These are phyloP conservation scores for Drosophila subsilvestris DNA, from an alignment of 2,888 invertebrate genomes.

Conservation along the genomic window DNA sequence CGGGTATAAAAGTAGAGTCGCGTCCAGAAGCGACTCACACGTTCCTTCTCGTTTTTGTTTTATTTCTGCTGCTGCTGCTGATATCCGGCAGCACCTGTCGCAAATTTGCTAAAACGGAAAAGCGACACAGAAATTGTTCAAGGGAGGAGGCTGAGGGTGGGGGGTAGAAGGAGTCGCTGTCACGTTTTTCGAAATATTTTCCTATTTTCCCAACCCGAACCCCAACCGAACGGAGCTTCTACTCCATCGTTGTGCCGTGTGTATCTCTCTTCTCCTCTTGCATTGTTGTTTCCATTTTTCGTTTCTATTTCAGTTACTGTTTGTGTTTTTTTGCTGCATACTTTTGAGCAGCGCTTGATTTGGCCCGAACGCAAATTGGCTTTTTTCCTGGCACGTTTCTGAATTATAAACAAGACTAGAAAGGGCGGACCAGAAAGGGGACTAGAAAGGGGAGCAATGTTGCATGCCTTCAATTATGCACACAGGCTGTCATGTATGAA, in stretches of 20 bases:
- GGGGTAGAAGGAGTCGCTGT: constrained; percentile 41
- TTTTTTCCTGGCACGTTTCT: constrained; percentile 37
- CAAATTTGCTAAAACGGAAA: constrained; percentile 49
- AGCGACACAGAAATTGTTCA: constrained; percentile 8
- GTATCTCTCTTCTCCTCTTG: neutral
- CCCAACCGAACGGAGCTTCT: no score
- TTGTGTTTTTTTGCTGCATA: constrained; percentile 26
- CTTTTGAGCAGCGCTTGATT: constrained; percentile 27
- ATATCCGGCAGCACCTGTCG: constrained; percentile 57
- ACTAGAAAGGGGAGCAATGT: neutral
- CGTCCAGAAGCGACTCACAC: no score
- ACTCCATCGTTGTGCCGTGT: neutral
- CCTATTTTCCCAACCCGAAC: constrained; percentile 40
- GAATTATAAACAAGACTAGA: constrained; percentile 29
- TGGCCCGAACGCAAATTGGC: constrained; percentile 43
- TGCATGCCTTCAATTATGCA: constrained; percentile 59
- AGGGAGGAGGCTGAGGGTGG: neutral
- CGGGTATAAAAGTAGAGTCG: no score
- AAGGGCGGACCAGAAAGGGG: neutral
- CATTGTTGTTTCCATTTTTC: neutral
- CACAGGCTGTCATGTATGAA: constrained; percentile 35
- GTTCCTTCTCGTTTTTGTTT: no score
- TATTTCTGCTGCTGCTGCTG: constrained; percentile 19
- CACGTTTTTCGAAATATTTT: constrained; percentile 63
- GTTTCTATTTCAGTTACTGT: neutral